These are phyloP conservation scores for Reticulitermes lucifugus DNA, from an alignment of 2,888 invertebrate species.

Conservation along the genomic window DNA sequence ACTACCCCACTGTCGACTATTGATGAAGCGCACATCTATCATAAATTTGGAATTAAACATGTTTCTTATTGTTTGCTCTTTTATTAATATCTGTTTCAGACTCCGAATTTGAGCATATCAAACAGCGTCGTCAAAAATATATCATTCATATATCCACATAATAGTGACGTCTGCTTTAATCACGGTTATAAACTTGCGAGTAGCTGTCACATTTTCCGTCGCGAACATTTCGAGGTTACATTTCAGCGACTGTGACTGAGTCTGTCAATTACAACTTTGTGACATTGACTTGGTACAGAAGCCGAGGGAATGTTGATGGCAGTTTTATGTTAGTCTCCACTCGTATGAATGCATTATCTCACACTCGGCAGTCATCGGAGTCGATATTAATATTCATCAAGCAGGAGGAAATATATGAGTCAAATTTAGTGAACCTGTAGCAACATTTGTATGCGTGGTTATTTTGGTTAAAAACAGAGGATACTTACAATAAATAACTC, in stretches of 20 bases:
- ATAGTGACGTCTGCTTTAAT: background rate
- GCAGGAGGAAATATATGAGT: background rate
- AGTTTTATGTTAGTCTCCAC: background rate
- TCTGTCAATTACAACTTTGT: background rate
- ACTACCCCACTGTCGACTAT: no score
- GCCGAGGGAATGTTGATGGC: background rate
- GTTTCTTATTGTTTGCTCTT: no score
- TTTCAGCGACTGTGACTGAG: background rate
- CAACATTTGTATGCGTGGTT: background rate
- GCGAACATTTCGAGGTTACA: background rate
- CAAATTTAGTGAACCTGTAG: no score
- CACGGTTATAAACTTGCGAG: background rate
- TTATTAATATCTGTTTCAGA: no score
- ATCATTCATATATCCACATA: no score
- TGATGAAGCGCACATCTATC: no score
- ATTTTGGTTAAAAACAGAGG: background rate
- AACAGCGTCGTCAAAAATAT: no score
- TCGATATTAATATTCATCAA: background rate
- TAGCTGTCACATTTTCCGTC: background rate
- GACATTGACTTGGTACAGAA: background rate
- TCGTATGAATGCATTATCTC: background rate
- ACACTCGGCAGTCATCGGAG: background rate
- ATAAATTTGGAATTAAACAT: no score
- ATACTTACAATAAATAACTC: no score
- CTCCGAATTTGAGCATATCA: no score